A percentile compares a stretch with the other conserved stretches of the same genome.
phyloP scores from a whole-genome alignment of 2,797 vertebrate species.

The Craterocephalus amniculus region DNA sequence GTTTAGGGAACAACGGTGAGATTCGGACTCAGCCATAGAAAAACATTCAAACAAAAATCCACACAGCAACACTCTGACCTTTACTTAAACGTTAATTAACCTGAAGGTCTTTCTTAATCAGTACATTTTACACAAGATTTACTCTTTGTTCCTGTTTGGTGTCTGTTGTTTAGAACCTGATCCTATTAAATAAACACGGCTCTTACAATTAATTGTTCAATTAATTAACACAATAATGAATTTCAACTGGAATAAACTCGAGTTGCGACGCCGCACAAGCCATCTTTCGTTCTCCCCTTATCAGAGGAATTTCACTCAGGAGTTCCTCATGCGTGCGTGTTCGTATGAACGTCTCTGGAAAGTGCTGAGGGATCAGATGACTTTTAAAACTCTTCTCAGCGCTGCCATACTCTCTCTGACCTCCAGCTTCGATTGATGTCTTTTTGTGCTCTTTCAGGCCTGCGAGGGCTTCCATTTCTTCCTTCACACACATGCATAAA shows the following conservation, averaged over 20 bases:
- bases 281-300: neutral
- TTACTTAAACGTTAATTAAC: neutral
- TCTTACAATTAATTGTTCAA: neutral
- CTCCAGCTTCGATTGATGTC: slow-evolving; percentile 27
- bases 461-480: slow-evolving; percentile 11
- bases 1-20: too few relatives aligned
- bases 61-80: neutral
- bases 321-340: neutral
- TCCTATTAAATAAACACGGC: neutral
- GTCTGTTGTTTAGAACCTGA: neutral
- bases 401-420: slow-evolving; percentile 14
- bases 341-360: slow-evolving; percentile 9
- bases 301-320: slow-evolving; percentile 3
- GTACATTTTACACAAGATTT: neutral
- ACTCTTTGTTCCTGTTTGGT: neutral
- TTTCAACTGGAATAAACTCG: neutral
- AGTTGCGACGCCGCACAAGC: neutral
- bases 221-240: neutral
- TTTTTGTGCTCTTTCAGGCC: slow-evolving; percentile 37
- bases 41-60: too few relatives aligned
- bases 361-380: slow-evolving; percentile 36
- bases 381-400: slow-evolving; percentile 45
- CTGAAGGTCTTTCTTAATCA: neutral
- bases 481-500: slow-evolving; percentile 1
- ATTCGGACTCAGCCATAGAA: neutral